These are phyloP conservation scores for Bubo scandiacus DNA, from an alignment of 2,113 vertebrate species.

Conservation along the genomic window DNA sequence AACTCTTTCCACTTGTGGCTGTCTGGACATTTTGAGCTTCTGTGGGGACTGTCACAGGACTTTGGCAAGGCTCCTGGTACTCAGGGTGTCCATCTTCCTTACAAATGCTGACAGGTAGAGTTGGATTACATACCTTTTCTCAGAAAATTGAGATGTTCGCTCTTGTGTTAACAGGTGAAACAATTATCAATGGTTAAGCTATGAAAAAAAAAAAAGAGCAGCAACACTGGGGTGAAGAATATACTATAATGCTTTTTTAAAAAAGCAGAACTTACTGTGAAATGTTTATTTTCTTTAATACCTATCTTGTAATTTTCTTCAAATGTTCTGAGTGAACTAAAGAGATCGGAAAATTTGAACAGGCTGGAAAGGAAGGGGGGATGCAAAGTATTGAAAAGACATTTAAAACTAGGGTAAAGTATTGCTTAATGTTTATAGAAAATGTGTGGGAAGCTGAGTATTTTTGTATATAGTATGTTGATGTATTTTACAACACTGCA, in stretches of 20 bases:
- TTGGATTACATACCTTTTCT: not conserved
- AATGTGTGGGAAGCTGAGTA: conserved; percentile 15
- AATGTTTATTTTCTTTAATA: not conserved
- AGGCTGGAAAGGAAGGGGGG: not conserved
- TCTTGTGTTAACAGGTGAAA: not conserved
- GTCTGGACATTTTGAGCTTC: not conserved
- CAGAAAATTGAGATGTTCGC: not conserved
- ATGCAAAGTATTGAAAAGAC: not conserved
- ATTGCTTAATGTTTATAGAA: conserved; percentile 8
- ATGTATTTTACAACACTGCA: not conserved
- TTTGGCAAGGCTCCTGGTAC: not conserved
- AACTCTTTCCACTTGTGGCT: not conserved
- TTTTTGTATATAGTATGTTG: conserved; percentile 37
- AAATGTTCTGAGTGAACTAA: not conserved
- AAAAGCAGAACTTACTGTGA: not conserved
- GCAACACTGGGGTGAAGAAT: not conserved
- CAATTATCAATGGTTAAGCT: not conserved
- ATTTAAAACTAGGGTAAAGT: not conserved
- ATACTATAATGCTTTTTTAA: not conserved
- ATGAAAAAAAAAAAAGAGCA: not conserved
- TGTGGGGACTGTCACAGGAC: not conserved
- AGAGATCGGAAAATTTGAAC: not conserved
- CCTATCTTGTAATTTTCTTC: not conserved
- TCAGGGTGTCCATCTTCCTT: not conserved
- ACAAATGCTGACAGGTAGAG: not conserved